A percentile compares a stretch with the other conserved stretches of the same genome.
Evolutionary conservation across 37 sponge, comb jelly and placozoan species (phyloP).

Genomic region (Halichondria panicea): DNA sequence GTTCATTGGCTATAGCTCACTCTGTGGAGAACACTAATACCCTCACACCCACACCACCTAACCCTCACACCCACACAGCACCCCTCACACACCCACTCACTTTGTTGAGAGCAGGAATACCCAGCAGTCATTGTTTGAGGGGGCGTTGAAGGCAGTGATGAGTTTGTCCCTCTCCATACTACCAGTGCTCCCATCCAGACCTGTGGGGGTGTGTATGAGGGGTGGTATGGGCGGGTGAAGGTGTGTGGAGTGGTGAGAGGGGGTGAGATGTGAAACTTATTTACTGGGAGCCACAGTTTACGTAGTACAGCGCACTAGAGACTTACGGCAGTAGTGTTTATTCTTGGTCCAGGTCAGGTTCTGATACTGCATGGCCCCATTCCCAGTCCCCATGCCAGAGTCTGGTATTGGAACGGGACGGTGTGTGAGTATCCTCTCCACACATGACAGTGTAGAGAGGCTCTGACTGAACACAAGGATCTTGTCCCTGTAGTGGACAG

Average conservation of each 20-base stretch:
- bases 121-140: conserved; percentile 40
- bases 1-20: too few relatives aligned
- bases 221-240: too few relatives aligned
- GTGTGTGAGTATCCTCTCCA: conserved; percentile 78
- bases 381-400: not conserved
- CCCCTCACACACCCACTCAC: conserved; percentile 31
- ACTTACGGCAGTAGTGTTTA: conserved; percentile 69
- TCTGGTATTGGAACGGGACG: conserved; percentile 56
- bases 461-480: conserved; percentile 93
- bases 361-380: conserved; percentile 40
- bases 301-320: too few relatives aligned
- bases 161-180: conserved; percentile 68
- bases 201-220: too few relatives aligned
- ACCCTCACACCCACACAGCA: too few relatives aligned
- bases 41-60: too few relatives aligned
- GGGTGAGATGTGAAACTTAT: too few relatives aligned
- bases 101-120: conserved; percentile 85
- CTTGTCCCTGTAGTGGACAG: conserved; percentile 85
- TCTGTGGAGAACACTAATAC: too few relatives aligned
- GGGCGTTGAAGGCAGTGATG: conserved; percentile 75
- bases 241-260: too few relatives aligned
- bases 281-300: too few relatives aligned
- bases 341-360: conserved; percentile 77
- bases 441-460: conserved; percentile 75
- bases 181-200: conserved; percentile 81